phyloP scores from a whole-genome alignment of 2,888 invertebrate genomes.

The Microplitis deprimator region DNA sequence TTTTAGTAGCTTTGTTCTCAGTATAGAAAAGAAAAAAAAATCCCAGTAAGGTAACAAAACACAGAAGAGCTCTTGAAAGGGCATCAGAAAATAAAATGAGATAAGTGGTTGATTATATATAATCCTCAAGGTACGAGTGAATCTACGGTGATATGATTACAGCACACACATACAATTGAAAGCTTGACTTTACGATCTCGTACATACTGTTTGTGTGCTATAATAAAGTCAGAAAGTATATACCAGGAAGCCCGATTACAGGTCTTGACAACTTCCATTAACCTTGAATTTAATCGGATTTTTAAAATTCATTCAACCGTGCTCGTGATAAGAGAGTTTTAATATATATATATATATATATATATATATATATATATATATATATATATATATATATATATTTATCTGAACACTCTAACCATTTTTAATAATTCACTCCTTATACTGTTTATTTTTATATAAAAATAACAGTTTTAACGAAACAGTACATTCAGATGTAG shows the following conservation, averaged over 20 bases:
- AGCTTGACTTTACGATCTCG: too few relatives aligned
- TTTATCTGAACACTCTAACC: background rate
- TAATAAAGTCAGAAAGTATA: constrained; percentile 40
- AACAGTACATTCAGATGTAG: too few relatives aligned
- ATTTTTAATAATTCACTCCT: background rate
- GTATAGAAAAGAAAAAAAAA: background rate
- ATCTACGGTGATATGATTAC: constrained; percentile 43
- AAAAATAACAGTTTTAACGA: too few relatives aligned
- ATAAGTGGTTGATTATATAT: constrained; percentile 37
- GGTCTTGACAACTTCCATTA: constrained; percentile 43
- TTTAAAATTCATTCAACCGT: constrained; percentile 21
- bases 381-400: background rate
- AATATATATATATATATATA: background rate
- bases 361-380: constrained; percentile 4
- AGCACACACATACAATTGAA: background rate
- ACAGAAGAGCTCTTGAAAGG: constrained; percentile 42
- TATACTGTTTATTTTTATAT: too few relatives aligned
- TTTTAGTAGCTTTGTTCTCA: constrained; percentile 13
- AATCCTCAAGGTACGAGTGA: constrained; percentile 41
- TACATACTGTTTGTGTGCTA: background rate
- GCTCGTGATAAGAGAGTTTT: background rate
- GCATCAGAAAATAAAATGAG: constrained; percentile 36
- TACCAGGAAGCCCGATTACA: constrained; percentile 44
- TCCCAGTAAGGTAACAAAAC: constrained; percentile 32
- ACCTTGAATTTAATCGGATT: constrained; percentile 37